phyloP scores from a whole-genome alignment of 2,888 invertebrate genomes.

The Diabrotica balteata region DNA sequence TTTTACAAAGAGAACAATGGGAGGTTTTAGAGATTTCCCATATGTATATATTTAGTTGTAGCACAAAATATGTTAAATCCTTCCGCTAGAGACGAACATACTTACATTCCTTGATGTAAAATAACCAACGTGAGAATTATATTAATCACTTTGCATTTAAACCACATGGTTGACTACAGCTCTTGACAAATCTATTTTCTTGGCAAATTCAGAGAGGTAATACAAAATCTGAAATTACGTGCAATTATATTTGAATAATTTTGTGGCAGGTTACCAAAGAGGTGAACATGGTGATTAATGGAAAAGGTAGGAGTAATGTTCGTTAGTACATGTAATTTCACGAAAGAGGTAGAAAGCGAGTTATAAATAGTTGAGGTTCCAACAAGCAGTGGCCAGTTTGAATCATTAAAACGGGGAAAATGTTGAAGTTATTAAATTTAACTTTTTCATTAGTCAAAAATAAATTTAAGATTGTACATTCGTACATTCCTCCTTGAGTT shows the following conservation, averaged over 20 bases:
- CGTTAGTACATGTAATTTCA: conserved; percentile 5
- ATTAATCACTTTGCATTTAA: conserved; percentile 23
- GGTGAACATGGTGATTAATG: conserved; percentile 39
- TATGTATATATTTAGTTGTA: not conserved
- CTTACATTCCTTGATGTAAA: conserved; percentile 15
- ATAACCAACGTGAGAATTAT: conserved; percentile 19
- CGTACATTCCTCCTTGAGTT: conserved; percentile 23
- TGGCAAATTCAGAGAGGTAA: conserved; percentile 44
- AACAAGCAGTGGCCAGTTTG: not conserved
- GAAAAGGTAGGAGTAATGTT: conserved; percentile 17
- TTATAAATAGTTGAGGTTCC: not conserved
- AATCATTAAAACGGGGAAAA: too few species aligned
- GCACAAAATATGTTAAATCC: not conserved
- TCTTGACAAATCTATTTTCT: conserved; percentile 40
- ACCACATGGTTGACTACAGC: conserved; percentile 34
- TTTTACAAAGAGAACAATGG: too few species aligned
- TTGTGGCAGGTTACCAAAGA: conserved; percentile 44
- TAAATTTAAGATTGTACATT: too few species aligned
- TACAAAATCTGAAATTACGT: conserved; percentile 47
- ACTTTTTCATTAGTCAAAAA: too few species aligned
- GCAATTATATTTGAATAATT: conserved; percentile 51
- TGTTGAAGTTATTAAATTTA: too few species aligned
- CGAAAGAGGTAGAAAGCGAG: not conserved
- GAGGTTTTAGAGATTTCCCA: not conserved
- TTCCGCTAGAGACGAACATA: conserved; percentile 4